Evolutionary conservation across 2,113 vertebrate genomes (phyloP).

Genomic region (Hippolais icterina): DNA sequence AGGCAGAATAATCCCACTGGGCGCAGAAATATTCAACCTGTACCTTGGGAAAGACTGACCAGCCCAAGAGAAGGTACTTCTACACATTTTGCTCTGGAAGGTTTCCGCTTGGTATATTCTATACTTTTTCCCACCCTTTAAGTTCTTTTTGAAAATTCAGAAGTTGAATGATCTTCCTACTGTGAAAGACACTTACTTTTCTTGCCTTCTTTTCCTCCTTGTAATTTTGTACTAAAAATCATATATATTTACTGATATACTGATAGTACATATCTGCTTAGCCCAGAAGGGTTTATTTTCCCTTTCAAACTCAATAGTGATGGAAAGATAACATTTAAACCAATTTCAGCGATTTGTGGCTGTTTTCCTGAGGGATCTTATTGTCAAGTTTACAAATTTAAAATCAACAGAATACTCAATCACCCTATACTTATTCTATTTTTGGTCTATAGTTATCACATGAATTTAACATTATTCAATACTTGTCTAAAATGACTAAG

Average conservation of each 20-base stretch:
- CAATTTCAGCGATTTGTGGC: neutral
- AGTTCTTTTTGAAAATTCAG: neutral
- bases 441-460: neutral
- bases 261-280: neutral
- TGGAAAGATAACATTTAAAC: neutral
- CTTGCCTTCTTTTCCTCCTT: neutral
- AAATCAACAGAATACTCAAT: neutral
- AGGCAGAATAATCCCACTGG: neutral
- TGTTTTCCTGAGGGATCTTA: neutral
- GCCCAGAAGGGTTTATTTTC: neutral
- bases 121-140: neutral
- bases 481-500: neutral
- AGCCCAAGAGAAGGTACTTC: neutral
- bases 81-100: neutral
- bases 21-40: neutral
- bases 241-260: neutral
- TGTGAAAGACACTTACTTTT: neutral
- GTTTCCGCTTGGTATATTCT: neutral
- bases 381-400: neutral
- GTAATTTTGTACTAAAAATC: neutral
- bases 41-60: neutral
- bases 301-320: neutral
- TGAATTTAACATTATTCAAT: neutral
- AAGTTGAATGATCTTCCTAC: neutral
- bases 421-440: neutral